Conservation (phyloP, 1,140 invertebrate species). For the Hesperophylax magnus region DNA sequence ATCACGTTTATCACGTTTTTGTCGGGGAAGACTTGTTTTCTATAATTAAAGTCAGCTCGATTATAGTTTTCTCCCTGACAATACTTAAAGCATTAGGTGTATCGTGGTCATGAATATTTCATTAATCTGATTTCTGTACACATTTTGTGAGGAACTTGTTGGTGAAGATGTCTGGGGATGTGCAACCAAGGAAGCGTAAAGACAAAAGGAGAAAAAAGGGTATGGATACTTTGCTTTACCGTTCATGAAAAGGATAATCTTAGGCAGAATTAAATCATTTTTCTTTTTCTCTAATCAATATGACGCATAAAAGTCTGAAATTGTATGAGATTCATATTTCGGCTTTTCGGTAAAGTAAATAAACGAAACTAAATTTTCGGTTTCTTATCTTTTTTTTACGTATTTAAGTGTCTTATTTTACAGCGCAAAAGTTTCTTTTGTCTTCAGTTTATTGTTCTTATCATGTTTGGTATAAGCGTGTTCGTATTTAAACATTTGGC, state of each 20-base stretch:
- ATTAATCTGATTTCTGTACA: slow-evolving; percentile 19
- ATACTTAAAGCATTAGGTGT: slow-evolving; percentile 3
- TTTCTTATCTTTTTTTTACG: slow-evolving; percentile 3
- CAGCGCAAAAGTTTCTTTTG: slow-evolving; percentile 9
- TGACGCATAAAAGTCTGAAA: not conserved
- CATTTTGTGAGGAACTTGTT: slow-evolving; percentile 12
- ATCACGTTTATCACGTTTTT: slow-evolving; percentile 46
- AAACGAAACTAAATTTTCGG: not conserved
- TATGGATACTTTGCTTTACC: slow-evolving; percentile 60
- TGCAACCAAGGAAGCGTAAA: slow-evolving; percentile 79
- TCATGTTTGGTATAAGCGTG: slow-evolving; percentile 14
- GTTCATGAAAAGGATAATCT: not conserved
- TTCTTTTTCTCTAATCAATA: not conserved
- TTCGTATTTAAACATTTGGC: slow-evolving; percentile 42
- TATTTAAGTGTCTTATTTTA: not conserved
- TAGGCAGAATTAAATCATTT: too few species aligned
- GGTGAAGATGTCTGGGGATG: slow-evolving; percentile 76
- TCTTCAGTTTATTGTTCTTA: slow-evolving; percentile 19
- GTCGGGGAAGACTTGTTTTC: slow-evolving; percentile 23
- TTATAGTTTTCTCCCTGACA: slow-evolving; percentile 2
- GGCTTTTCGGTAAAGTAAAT: not conserved
- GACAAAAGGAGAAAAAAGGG: slow-evolving; percentile 81
- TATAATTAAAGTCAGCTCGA: slow-evolving; percentile 32
- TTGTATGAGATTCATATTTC: not conserved
- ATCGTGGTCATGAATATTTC: slow-evolving; percentile 34